These are phyloP conservation scores for Drosophila limbata DNA, from an alignment of 2,888 invertebrate species.

Conservation along the genomic window DNA sequence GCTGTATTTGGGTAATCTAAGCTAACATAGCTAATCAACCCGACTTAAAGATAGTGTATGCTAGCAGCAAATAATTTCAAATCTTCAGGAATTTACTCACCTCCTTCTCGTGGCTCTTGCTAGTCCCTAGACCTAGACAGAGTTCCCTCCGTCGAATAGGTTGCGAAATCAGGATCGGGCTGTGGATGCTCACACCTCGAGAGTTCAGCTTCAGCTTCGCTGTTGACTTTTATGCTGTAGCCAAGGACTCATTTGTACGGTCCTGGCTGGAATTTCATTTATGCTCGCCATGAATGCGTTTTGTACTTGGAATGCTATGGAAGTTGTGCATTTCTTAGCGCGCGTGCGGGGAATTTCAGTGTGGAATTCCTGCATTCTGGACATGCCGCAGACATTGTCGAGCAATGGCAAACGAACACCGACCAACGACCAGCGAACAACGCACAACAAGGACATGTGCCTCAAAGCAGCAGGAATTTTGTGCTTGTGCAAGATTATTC, in stretches of 20 bases:
- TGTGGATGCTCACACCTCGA: conserved; percentile 11
- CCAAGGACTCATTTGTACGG: conserved; percentile 49
- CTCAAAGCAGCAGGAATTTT: conserved; percentile 44
- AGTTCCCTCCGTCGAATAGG: neutral
- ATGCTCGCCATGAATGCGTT: conserved; percentile 75
- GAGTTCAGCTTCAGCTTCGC: conserved; percentile 16
- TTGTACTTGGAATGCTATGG: conserved; percentile 74
- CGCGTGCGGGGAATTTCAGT: conserved; percentile 77
- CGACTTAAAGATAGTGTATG: neutral
- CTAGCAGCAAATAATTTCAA: neutral
- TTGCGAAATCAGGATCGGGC: neutral
- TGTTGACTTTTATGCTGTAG: conserved; percentile 22
- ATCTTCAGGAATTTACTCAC: neutral
- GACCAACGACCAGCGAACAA: conserved; percentile 11
- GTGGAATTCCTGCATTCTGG: conserved; percentile 78
- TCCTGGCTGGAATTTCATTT: conserved; percentile 71
- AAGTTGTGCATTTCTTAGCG: conserved; percentile 80
- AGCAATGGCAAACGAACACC: conserved; percentile 39
- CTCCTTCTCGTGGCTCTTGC: neutral
- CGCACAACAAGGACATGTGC: conserved; percentile 22
- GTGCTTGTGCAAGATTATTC: conserved; percentile 64
- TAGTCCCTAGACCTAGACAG: neutral
- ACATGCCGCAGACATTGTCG: conserved; percentile 73
- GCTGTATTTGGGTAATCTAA: neutral
- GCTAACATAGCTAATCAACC: neutral